Percentiles rank a stretch among this genome's conserved stretches.
phyloP scores from a whole-genome alignment of 2,888 invertebrate genomes.

The Conus canariensis region DNA sequence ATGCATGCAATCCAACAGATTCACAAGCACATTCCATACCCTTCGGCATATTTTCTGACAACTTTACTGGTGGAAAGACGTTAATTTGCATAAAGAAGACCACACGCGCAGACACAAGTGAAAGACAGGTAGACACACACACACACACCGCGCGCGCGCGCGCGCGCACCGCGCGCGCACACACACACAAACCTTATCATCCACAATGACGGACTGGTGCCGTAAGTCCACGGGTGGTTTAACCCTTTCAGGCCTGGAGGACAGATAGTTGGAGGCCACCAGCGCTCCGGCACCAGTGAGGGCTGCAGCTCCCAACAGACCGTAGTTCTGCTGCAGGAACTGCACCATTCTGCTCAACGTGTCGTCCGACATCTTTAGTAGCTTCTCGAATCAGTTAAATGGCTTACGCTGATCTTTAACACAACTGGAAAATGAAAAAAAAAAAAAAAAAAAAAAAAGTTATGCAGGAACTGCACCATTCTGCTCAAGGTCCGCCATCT shows the following conservation, averaged over 20 bases:
- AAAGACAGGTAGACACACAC: not conserved
- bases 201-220: conserved; percentile 62
- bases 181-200: conserved; percentile 52
- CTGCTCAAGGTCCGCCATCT: no score
- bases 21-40: no score
- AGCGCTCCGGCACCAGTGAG: conserved; percentile 55
- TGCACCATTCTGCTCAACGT: not conserved
- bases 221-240: conserved; percentile 57
- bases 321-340: conserved; percentile 37
- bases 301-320: conserved; percentile 55
- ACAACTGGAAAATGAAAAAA: no score
- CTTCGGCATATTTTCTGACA: no score
- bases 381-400: not conserved
- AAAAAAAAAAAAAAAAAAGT: not conserved
- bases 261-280: conserved; percentile 56
- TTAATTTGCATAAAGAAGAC: no score
- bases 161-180: not conserved
- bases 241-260: conserved; percentile 48
- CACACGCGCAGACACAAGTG: not conserved
- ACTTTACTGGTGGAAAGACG: no score
- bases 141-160: conserved; percentile 12
- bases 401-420: no score
- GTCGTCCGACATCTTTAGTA: conserved; percentile 5
- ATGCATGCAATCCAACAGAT: no score
- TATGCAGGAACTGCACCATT: no score